A percentile compares a stretch with the other conserved stretches of the same genome.
Conservation (phyloP, 2,113 vertebrate species). For the Varanus komodoensis region DNA sequence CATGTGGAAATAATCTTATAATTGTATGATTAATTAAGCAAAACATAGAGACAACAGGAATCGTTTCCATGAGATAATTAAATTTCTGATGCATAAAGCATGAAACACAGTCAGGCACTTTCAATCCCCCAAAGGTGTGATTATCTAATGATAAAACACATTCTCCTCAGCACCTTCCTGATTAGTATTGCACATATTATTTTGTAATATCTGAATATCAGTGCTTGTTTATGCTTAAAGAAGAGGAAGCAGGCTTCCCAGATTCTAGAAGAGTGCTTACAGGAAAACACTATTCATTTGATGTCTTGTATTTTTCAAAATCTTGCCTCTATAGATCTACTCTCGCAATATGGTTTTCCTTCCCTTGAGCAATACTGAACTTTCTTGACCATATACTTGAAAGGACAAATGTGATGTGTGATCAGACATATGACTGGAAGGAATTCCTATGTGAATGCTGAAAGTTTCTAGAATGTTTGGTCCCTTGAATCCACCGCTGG, state of each 20-base stretch:
- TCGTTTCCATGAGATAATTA: constrained; percentile 72
- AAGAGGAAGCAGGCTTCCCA: constrained; percentile 60
- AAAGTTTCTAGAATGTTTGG: no score
- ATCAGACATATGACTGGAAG: no score
- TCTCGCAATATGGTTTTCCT: background rate
- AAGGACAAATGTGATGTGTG: background rate
- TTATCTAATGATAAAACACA: constrained; percentile 80
- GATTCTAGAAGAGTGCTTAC: constrained; percentile 73
- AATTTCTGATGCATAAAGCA: constrained; percentile 70
- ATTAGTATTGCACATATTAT: constrained; percentile 75
- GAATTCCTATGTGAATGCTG: no score
- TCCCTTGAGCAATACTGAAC: background rate
- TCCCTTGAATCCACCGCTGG: no score
- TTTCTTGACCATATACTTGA: background rate
- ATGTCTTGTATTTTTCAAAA: constrained; percentile 36
- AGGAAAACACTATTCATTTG: constrained; percentile 54
- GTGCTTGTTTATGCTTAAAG: constrained; percentile 70
- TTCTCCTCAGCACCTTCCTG: constrained; percentile 74
- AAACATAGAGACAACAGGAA: constrained; percentile 60
- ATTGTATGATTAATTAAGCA: constrained; percentile 75
- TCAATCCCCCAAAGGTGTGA: constrained; percentile 75
- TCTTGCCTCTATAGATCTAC: background rate
- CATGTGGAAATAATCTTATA: constrained; percentile 51
- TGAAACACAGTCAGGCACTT: constrained; percentile 73
- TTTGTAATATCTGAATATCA: constrained; percentile 75